phyloP scores from a whole-genome alignment of 2,113 vertebrate genomes.

The Mastomys coucha region DNA sequence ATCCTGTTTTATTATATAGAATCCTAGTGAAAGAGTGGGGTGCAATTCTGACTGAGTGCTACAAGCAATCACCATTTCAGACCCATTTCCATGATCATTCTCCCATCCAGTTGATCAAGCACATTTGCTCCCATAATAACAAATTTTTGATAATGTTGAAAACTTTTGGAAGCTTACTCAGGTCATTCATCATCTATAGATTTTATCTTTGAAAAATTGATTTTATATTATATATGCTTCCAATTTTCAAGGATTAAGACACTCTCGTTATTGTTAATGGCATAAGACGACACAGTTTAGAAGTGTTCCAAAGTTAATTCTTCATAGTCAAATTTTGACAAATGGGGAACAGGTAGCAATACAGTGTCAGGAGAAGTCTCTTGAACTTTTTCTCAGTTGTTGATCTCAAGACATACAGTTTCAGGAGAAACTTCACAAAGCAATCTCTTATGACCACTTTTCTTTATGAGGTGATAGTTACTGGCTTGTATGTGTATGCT shows the following conservation, averaged over 20 bases:
- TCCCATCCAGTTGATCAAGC: neutral
- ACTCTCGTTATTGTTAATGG: rapidly evolving
- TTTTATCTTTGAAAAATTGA: neutral
- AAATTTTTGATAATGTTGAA: neutral
- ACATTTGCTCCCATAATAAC: neutral
- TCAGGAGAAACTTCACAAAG: neutral
- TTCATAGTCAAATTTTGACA: neutral
- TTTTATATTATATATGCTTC: neutral
- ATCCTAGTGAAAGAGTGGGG: neutral
- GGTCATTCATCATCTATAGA: neutral
- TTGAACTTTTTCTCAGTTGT: neutral
- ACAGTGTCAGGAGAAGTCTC: neutral
- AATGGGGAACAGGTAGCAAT: neutral
- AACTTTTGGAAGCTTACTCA: neutral
- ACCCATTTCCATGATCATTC: neutral
- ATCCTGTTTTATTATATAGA: neutral
- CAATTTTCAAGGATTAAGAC: neutral
- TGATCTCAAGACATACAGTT: neutral
- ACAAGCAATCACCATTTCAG: neutral
- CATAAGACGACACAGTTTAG: neutral
- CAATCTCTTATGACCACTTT: neutral
- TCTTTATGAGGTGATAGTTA: neutral
- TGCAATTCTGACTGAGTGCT: neutral
- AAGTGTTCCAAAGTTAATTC: neutral
- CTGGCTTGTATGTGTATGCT: neutral